These are phyloP conservation scores for Tylochromis polylepis DNA, from an alignment of 2,113 vertebrate species.

Conservation along the genomic window DNA sequence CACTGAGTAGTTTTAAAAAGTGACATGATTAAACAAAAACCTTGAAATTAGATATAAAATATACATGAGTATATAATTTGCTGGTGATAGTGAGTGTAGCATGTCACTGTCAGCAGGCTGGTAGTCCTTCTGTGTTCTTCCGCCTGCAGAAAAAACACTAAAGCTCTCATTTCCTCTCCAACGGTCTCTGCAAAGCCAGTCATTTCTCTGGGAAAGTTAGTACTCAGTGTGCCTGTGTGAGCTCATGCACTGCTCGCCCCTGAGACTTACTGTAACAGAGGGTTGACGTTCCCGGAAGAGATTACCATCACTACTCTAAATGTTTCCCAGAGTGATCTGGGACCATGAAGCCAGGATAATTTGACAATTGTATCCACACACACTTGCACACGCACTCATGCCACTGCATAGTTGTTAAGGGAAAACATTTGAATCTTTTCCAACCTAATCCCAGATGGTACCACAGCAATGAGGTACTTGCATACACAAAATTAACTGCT, in stretches of 20 bases:
- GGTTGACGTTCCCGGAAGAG: slow-evolving; percentile 39
- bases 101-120: neutral
- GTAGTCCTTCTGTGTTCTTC: neutral
- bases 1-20: neutral
- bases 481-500: neutral
- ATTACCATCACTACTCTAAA: slow-evolving; percentile 48
- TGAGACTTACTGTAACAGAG: slow-evolving; percentile 40
- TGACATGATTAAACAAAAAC: neutral
- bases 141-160: neutral
- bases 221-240: neutral
- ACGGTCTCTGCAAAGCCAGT: neutral
- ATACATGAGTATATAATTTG: neutral
- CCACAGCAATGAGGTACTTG: neutral
- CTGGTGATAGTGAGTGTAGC: neutral
- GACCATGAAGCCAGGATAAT: slow-evolving; percentile 9
- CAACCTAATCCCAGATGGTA: slow-evolving; percentile 12
- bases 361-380: slow-evolving; percentile 1
- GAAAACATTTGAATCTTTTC: slow-evolving; percentile 28
- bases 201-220: neutral
- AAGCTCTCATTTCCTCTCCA: slow-evolving; percentile 34
- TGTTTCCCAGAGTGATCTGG: slow-evolving; percentile 55
- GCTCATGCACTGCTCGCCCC: neutral
- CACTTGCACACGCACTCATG: neutral
- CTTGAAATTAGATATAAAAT: neutral
- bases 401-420: neutral